Conservation (phyloP, 37 sponge, comb jelly and placozoan species). For the Hormiphora californensis region DNA sequence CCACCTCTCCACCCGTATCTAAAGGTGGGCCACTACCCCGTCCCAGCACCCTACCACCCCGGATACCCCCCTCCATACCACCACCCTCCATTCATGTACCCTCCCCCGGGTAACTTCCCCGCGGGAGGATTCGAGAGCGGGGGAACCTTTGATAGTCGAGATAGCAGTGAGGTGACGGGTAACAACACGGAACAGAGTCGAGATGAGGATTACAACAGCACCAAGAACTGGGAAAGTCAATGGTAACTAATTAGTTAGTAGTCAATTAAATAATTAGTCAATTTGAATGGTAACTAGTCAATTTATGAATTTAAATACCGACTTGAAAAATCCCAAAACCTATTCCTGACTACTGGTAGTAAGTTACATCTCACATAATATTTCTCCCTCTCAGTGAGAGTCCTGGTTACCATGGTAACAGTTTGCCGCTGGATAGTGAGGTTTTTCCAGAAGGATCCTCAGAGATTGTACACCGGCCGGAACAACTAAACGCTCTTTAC, state of each 20-base stretch:
- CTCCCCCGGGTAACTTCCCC: not conserved
- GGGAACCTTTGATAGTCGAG: not conserved
- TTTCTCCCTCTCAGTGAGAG: conserved; percentile 1
- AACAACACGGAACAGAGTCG: conserved; percentile 45
- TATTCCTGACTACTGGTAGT: too few relatives aligned
- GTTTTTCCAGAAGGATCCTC: not conserved
- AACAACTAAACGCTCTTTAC: conserved; percentile 48
- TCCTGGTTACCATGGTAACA: conserved; percentile 1
- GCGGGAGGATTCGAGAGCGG: conserved; percentile 3
- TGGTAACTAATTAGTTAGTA: too few relatives aligned
- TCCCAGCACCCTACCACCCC: not conserved
- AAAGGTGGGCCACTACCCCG: not conserved
- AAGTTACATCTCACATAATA: not conserved
- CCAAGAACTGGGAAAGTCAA: conserved; percentile 39
- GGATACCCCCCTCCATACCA: not conserved
- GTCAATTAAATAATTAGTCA: not conserved
- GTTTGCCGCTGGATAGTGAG: conserved; percentile 11
- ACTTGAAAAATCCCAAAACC: too few relatives aligned
- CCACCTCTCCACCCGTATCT: conserved; percentile 37
- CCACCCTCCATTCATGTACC: not conserved
- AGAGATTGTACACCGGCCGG: conserved; percentile 30
- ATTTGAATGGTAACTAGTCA: not conserved
- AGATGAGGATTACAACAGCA: conserved; percentile 15
- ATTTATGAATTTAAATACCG: not conserved
- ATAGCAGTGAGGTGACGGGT: conserved; percentile 4